Conservation (phyloP, 2,888 invertebrate species). For the Melieria picta region DNA sequence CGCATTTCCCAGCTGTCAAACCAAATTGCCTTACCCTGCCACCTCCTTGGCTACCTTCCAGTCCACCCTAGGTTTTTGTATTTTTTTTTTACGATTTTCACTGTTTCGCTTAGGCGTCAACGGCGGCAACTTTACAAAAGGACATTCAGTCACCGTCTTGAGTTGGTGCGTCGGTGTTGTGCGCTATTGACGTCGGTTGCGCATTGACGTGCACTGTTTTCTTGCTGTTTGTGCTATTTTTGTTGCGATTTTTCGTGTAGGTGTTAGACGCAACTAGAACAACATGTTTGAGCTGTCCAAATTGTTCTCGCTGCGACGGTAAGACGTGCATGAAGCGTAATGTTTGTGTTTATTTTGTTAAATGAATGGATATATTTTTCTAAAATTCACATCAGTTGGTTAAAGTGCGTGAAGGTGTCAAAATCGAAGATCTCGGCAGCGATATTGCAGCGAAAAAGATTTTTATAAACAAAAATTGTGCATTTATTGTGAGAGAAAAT, state of each 20-base stretch:
- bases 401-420: too few species aligned
- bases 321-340: conserved; percentile 37
- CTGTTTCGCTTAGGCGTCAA: neutral
- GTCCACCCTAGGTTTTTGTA: too few species aligned
- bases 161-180: conserved; percentile 23
- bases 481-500: too few species aligned
- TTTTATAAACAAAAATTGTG: too few species aligned
- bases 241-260: conserved; percentile 6
- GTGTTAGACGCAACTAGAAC: neutral
- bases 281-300: conserved; percentile 63
- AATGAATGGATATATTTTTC: too few species aligned
- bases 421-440: too few species aligned
- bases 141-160: conserved; percentile 25
- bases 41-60: too few species aligned
- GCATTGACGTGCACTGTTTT: neutral
- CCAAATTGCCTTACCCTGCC: too few species aligned
- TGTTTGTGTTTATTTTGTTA: too few species aligned
- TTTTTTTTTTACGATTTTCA: too few species aligned
- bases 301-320: conserved; percentile 60
- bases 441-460: too few species aligned
- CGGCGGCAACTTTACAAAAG: conserved; percentile 5
- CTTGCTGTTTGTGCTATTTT: conserved; percentile 9
- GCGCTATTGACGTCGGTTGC: conserved; percentile 4
- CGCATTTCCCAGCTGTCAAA: neutral
- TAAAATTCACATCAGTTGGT: too few species aligned